These are phyloP conservation scores for Leptopilina syphax DNA, from an alignment of 2,888 invertebrate genomes.

Conservation along the genomic window DNA sequence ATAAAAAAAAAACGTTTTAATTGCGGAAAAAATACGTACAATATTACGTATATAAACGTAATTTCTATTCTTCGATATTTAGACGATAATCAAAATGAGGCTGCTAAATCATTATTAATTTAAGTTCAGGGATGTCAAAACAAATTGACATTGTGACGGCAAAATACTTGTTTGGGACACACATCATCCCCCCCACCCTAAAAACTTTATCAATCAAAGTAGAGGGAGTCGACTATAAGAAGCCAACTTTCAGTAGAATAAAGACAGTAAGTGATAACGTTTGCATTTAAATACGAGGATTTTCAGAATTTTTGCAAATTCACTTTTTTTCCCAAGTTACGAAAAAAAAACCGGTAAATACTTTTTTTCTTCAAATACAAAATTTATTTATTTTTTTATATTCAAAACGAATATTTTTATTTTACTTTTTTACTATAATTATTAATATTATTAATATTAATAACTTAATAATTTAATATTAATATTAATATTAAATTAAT, in stretches of 20 bases:
- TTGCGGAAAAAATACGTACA: background rate
- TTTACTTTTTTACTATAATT: too few relatives aligned
- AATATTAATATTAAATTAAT: too few relatives aligned
- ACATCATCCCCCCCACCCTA: background rate
- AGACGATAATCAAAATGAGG: background rate
- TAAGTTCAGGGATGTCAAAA: background rate
- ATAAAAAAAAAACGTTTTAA: background rate
- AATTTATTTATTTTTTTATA: too few relatives aligned
- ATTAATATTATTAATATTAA: too few relatives aligned
- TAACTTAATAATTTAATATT: too few relatives aligned
- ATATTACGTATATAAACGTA: background rate
- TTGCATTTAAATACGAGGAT: background rate
- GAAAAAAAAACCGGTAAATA: background rate
- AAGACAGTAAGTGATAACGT: background rate
- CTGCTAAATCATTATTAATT: background rate
- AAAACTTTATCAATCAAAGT: background rate
- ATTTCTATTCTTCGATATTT: background rate
- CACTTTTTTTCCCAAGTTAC: background rate
- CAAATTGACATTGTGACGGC: background rate
- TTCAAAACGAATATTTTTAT: too few relatives aligned
- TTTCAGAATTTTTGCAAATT: background rate
- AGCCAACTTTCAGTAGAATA: constrained; percentile 1
- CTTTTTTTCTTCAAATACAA: too few relatives aligned
- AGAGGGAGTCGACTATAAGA: constrained; percentile 10
- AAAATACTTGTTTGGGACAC: background rate